Base-by-base conservation (phyloP, 2,797 vertebrate species). In the Dallia pectoralis region DNA sequence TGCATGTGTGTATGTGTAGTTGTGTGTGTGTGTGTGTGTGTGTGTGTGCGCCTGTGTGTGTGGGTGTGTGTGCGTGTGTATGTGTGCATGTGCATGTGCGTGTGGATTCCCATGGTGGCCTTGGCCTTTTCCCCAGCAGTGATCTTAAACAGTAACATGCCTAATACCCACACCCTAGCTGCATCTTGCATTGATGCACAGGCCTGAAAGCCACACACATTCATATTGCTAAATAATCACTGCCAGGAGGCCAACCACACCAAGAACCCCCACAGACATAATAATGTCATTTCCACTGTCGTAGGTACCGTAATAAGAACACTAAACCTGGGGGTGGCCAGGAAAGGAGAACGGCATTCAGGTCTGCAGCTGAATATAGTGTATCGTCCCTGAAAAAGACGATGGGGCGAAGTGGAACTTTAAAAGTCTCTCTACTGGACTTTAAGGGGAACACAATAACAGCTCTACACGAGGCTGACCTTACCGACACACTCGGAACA, bases 191-290 rank as follows among this genome's bases (percentile, higher is more conserved):
- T 44, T 56, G 51, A 64, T 19, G 66, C 62, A 40, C 22, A 65
- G 16, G 53, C 32, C 27, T 68, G 65, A 68, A 74, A 14, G 27
- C 48, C n/a, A 77, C 53, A 77, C 65, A 71, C 47, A 69, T 40
- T 15, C 18, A 69, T 12, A 49, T 15, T 33, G 49, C 49, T 44
- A 25, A 15, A 64, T 65, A 72, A 65, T 63, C 44, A 29, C 29
- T 71, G 32, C 30, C 64, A 49, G n/a, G 33, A 70, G 69, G 67
- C 63, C 44, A 47, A 36, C 40, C 40, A n/a, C 11, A 6, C 9
- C 40, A 44, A 12, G n/a, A n/a, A n/a, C n/a, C n/a, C n/a, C n/a
- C 44, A 19, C 29, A 56, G 66, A 40, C 61, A 25, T 25, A 49
- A 56, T 69, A 47, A 15, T 53, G n/a, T 44, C 53, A 51, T 33